phyloP scores from a whole-genome alignment of 2,797 vertebrate genomes.

The Sus cebifrons region DNA sequence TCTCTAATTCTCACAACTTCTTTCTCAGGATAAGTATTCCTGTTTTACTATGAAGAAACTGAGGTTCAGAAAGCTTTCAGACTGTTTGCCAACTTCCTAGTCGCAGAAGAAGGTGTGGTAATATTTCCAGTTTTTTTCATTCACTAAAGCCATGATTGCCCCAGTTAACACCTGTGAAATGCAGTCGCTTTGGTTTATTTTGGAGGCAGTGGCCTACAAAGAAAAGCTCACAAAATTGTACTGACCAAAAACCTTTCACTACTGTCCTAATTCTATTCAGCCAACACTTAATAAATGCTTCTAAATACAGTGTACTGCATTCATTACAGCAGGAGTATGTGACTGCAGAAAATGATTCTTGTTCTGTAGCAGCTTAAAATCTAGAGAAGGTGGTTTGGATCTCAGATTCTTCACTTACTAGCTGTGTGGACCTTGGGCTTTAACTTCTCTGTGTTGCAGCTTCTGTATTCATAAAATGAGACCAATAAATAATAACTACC shows the following conservation, averaged over 20 bases:
- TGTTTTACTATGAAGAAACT: conserved; percentile 61
- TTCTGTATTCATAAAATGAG: conserved; percentile 12
- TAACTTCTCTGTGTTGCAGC: neutral
- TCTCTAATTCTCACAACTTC: neutral
- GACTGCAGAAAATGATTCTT: neutral
- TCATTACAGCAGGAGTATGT: neutral
- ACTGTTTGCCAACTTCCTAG: neutral
- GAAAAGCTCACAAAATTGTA: neutral
- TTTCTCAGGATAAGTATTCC: conserved; percentile 50
- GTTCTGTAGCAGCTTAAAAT: conserved; percentile 46
- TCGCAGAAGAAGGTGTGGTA: neutral
- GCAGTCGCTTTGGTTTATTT: conserved; percentile 2
- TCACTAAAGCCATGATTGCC: neutral
- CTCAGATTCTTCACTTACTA: neutral
- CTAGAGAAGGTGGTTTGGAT: neutral
- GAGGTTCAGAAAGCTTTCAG: neutral
- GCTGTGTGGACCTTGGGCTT: neutral
- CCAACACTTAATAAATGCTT: conserved; percentile 14
- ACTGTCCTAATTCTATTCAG: neutral
- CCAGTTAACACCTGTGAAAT: conserved; percentile 35
- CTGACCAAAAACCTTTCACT: neutral
- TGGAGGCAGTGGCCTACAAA: neutral
- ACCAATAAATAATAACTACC: neutral
- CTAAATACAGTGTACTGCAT: neutral
- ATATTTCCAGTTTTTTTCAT: conserved; percentile 29